Evolutionary conservation across 1,140 invertebrate species (phyloP).

Genomic region (Drosophila pectinifera): DNA sequence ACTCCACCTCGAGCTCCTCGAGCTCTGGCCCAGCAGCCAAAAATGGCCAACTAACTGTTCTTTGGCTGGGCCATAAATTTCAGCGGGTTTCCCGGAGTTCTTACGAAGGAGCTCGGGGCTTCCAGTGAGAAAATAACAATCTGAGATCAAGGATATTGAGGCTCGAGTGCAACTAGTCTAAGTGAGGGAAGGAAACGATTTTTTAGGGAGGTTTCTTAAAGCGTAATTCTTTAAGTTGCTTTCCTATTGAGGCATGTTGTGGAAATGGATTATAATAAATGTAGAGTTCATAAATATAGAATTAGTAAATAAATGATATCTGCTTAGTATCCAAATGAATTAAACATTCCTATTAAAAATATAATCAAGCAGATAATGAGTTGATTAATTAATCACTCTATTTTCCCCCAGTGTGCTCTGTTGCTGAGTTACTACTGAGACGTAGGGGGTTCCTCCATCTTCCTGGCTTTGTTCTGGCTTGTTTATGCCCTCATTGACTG

Average conservation of each 20-base stretch:
- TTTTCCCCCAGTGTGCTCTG: constrained; percentile 11
- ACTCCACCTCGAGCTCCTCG: constrained; percentile 15
- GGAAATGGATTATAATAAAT: no score
- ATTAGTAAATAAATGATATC: background rate
- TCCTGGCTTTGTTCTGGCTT: constrained; percentile 15
- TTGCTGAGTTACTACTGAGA: constrained; percentile 10
- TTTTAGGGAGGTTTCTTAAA: background rate
- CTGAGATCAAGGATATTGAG: constrained; percentile 23
- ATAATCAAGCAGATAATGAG: background rate
- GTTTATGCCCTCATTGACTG: constrained; percentile 48
- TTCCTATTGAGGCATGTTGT: background rate
- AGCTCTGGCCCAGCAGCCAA: constrained; percentile 21
- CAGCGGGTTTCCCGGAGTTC: constrained; percentile 16
- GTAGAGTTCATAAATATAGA: no score
- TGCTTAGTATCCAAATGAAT: background rate
- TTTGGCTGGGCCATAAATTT: constrained; percentile 63
- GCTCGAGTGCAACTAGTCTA: constrained; percentile 13
- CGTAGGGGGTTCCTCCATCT: constrained; percentile 2
- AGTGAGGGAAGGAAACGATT: background rate
- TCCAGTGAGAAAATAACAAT: constrained; percentile 33
- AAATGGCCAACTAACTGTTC: constrained; percentile 63
- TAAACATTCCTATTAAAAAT: background rate
- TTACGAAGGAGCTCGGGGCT: background rate
- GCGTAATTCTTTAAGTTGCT: background rate
- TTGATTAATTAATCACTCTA: background rate